Evolutionary conservation across 2,888 invertebrate species (phyloP).

Genomic region (Brachyopa scutellaris): DNA sequence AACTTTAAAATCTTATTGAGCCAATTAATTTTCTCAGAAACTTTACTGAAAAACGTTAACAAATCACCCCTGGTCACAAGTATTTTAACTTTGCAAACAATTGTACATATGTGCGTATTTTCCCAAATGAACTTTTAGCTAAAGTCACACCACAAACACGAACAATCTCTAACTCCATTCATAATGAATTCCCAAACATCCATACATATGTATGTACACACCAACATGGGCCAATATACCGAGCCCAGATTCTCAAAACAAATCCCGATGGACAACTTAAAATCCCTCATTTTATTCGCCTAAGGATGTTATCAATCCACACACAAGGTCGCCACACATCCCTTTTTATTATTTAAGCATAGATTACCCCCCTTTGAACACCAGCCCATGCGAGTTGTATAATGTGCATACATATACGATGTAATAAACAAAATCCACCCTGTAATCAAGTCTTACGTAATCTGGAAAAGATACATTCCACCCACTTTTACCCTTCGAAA

Average conservation of each 20-base stretch:
- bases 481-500: constrained; percentile 20
- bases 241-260: constrained; percentile 24
- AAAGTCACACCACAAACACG: neutral
- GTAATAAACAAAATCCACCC: constrained; percentile 69
- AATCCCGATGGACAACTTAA: constrained; percentile 64
- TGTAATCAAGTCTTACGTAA: constrained; percentile 64
- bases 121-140: neutral
- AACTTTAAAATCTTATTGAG: too few species aligned
- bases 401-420: neutral
- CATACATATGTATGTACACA: neutral
- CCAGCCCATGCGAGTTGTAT: constrained; percentile 34
- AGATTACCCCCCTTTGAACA: constrained; percentile 38
- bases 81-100: too few species aligned
- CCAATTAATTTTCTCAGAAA: too few species aligned
- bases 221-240: neutral
- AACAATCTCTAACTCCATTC: too few species aligned
- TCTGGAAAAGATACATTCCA: constrained; percentile 34
- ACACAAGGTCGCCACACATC: constrained; percentile 30
- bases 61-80: too few species aligned
- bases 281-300: constrained; percentile 58
- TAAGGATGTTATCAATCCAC: constrained; percentile 49
- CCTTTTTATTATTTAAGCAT: constrained; percentile 56
- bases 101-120: too few species aligned
- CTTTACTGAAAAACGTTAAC: too few species aligned
- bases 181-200: too few species aligned